Conservation (phyloP, 2,113 vertebrate genomes). For the Aspidoscelis tigris region DNA sequence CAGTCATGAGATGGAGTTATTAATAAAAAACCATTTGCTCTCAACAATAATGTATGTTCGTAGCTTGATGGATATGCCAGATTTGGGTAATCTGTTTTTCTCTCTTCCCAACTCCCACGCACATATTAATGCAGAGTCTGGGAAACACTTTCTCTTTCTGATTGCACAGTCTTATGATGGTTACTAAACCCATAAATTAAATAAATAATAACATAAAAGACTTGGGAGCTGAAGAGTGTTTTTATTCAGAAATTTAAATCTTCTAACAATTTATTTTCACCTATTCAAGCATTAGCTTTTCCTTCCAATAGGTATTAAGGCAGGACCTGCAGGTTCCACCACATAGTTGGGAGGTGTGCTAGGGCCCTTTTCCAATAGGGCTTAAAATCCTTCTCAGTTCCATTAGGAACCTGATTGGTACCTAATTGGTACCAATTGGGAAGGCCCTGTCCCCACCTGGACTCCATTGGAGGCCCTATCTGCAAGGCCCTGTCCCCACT, state of each 20-base stretch:
- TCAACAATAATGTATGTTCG: constrained; percentile 56
- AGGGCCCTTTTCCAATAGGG: too few species aligned
- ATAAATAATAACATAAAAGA: background rate
- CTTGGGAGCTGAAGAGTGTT: constrained; percentile 25
- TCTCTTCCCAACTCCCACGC: background rate
- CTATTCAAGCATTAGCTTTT: too few species aligned
- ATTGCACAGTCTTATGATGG: constrained; percentile 36
- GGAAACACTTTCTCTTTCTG: constrained; percentile 39
- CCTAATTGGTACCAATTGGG: too few species aligned
- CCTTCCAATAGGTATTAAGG: too few species aligned
- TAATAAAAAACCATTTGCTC: constrained; percentile 44
- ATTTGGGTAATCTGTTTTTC: constrained; percentile 38
- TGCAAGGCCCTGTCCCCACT: too few species aligned
- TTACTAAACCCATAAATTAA: constrained; percentile 47
- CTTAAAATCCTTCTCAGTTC: too few species aligned
- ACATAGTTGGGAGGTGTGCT: too few species aligned
- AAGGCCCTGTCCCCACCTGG: too few species aligned
- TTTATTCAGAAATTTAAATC: constrained; percentile 26
- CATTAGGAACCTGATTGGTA: too few species aligned
- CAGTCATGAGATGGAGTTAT: constrained; percentile 47
- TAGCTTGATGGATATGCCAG: constrained; percentile 39
- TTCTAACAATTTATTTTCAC: constrained; percentile 7
- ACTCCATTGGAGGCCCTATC: too few species aligned
- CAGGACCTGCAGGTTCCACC: too few species aligned
- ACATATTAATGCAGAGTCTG: constrained; percentile 24